Base-by-base conservation (phyloP, 1,140 invertebrate genomes). In the Brachionus paranguensis region DNA sequence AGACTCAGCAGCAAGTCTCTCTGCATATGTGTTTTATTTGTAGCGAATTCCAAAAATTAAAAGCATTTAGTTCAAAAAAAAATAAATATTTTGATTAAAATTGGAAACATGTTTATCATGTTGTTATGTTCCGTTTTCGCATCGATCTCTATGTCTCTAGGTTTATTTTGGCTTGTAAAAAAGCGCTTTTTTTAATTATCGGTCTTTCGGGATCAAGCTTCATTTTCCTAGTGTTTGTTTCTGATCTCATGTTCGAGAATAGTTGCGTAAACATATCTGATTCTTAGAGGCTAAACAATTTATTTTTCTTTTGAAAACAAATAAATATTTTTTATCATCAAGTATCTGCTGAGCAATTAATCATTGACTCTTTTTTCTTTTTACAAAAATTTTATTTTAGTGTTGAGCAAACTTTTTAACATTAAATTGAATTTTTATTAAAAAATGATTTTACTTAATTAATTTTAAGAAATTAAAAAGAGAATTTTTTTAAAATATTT, bases 61-160 rank as follows among this genome's bases (percentile, higher is more conserved):
- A 68, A 68, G 33, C 27, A 68, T 33, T 12, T 33, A 68, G 65
- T 68, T 68, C 65, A 68, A 68, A 68, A 33, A 68, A 68, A 68
- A 68, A 68, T 68, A 68, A 68, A 68, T 68, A 68, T 68, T 68
- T 68, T 68, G 27, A 68, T 68, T 27, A 60, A 60, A 60, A 60
- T 60, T 20, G 27, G 33, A 68, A 68, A 68, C 65, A 68, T 68
- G 65, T 68, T 68, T 68, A 41, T 68, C 29, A 33, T 68, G 27
- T 68, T 68, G 65, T 33, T 68, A 33, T 68, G 65, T 68, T 68
- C 65, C 65, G 65, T 68, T 68, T 68, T 33, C 14, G 27, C 33
- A 41, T 33, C 27, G 10, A 41, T 68, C 65, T 41, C 29, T 68
- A 68, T 33, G 65, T 68, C 53, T 68, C 65, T 41, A 68, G 33